These are phyloP conservation scores for Oligia fasciuncula DNA, from an alignment of 2,888 invertebrate genomes.

Conservation along the genomic window DNA sequence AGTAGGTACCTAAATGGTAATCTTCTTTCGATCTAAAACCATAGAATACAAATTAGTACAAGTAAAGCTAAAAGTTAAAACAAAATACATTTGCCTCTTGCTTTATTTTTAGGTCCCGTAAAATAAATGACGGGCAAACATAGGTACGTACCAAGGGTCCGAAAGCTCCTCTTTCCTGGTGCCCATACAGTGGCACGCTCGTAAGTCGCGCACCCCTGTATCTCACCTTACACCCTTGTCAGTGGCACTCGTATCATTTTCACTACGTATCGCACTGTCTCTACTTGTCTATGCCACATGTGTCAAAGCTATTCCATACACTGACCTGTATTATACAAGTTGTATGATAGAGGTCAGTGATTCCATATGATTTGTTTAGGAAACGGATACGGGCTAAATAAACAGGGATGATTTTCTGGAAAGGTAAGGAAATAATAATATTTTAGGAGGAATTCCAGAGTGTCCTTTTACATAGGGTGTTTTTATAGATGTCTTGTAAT, in stretches of 20 bases:
- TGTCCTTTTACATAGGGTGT: neutral
- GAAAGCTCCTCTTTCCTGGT: slow-evolving; percentile 30
- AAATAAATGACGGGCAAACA: slow-evolving; percentile 25
- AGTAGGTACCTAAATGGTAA: neutral
- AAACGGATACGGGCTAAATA: neutral
- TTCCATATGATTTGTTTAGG: slow-evolving; percentile 4
- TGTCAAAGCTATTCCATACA: slow-evolving; percentile 33
- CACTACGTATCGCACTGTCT: slow-evolving; percentile 27
- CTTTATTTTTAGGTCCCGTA: neutral
- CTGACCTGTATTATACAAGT: no score
- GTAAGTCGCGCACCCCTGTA: slow-evolving; percentile 42
- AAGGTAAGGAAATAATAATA: neutral
- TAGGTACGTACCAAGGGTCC: no score
- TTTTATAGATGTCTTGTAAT: neutral
- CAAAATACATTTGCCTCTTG: neutral
- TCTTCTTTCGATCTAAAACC: neutral
- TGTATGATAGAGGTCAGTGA: no score
- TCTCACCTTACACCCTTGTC: slow-evolving; percentile 62
- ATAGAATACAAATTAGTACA: neutral
- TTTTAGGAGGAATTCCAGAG: neutral
- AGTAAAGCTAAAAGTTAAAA: neutral
- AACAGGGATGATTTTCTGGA: neutral
- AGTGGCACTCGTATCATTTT: slow-evolving; percentile 59
- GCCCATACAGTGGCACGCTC: slow-evolving; percentile 29
- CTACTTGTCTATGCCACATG: slow-evolving; percentile 34